Evolutionary conservation across 2,888 invertebrate species (phyloP).

Genomic region (Drosophila conformis): DNA sequence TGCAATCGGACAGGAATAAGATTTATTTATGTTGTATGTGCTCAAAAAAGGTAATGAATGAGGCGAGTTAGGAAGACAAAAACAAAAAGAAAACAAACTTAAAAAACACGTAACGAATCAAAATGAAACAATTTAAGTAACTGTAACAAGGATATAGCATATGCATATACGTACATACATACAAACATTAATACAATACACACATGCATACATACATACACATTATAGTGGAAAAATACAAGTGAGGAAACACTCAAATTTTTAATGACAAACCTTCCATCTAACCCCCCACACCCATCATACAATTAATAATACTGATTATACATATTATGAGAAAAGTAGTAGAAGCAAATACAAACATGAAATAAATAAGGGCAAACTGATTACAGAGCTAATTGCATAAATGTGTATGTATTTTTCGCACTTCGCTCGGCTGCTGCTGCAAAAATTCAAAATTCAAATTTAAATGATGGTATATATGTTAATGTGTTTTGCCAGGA

Average conservation of each 20-base stretch:
- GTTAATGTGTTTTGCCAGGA: conserved; percentile 44
- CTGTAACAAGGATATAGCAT: conserved; percentile 64
- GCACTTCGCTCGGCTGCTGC: conserved; percentile 61
- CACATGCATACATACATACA: conserved; percentile 34
- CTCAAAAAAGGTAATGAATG: conserved; percentile 39
- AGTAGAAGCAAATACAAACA: conserved; percentile 33
- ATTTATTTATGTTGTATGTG: conserved; percentile 46
- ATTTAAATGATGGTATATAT: conserved; percentile 50
- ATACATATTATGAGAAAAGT: conserved; percentile 43
- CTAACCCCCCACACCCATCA: conserved; percentile 4
- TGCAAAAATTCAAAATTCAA: conserved; percentile 42
- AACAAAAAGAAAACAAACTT: conserved; percentile 12
- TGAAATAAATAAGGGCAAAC: conserved; percentile 31
- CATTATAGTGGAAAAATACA: conserved; percentile 52
- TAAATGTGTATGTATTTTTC: conserved; percentile 44
- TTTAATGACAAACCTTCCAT: conserved; percentile 49
- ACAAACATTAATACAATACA: conserved; percentile 31
- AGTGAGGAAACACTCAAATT: conserved; percentile 47
- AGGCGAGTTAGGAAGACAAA: conserved; percentile 15
- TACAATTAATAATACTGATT: conserved; percentile 48
- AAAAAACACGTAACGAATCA: conserved; percentile 42
- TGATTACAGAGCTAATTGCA: conserved; percentile 29
- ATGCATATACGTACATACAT: conserved; percentile 42
- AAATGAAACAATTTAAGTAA: conserved; percentile 54
- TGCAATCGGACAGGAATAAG: conserved; percentile 32